A percentile compares a stretch with the other conserved stretches of the same genome.
Conservation (phyloP, 2,888 invertebrate genomes). For the Caenorhabditis imperialis region DNA sequence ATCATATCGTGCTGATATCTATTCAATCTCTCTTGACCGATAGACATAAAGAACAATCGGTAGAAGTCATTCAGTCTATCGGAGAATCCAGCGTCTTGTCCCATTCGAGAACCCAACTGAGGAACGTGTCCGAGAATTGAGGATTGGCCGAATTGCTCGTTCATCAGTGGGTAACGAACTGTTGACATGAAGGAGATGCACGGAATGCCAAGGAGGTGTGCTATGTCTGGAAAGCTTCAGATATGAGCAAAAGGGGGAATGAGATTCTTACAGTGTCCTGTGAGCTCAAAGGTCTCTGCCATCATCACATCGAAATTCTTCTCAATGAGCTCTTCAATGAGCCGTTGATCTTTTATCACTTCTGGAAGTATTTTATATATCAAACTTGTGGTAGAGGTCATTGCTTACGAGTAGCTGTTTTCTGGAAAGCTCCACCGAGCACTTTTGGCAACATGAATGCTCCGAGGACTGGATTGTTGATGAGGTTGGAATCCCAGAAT, state of each 20-base stretch:
- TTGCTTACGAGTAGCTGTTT: not conserved
- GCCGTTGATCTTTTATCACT: conserved; percentile 13
- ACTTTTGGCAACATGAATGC: conserved; percentile 20
- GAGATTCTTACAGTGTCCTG: conserved; percentile 38
- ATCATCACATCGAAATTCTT: conserved; percentile 28
- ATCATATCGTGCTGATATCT: not conserved
- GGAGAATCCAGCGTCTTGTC: conserved; percentile 17
- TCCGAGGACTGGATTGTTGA: conserved; percentile 10
- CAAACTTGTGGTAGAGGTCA: too few relatives aligned
- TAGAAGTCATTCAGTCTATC: conserved; percentile 27
- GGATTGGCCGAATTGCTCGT: conserved; percentile 19
- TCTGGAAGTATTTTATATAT: conserved; percentile 8
- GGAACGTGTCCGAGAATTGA: conserved; percentile 25
- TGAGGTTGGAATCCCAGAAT: conserved; percentile 29
- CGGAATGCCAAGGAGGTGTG: conserved; percentile 8
- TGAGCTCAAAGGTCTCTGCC: conserved; percentile 17
- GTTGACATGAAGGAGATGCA: conserved; percentile 10
- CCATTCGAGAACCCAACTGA: conserved; percentile 1
- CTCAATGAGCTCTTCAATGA: conserved; percentile 3
- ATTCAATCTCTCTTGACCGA: not conserved
- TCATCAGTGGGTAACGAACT: conserved; percentile 9
- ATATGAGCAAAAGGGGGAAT: too few relatives aligned
- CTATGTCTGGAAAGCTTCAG: conserved; percentile 18
- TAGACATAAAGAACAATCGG: not conserved
- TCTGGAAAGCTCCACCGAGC: conserved; percentile 8